Base-by-base conservation (phyloP, 2,797 vertebrate species). In the Phoeniculus purpureus region DNA sequence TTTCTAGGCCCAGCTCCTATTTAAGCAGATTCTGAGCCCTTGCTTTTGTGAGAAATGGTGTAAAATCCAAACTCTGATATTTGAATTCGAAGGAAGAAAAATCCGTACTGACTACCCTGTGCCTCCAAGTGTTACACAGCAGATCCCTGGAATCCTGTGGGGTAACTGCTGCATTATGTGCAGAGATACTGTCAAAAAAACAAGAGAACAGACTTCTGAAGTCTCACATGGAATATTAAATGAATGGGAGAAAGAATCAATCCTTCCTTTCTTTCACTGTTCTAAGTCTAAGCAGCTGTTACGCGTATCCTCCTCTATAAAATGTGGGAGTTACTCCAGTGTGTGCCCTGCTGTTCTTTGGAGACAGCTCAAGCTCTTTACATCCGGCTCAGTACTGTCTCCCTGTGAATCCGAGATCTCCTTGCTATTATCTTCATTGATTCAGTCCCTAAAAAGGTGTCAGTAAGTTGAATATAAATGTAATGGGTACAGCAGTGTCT, bases 301-400 rank as follows among this genome's bases (percentile, higher is more conserved):
- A 51, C 22, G 6, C 12, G 89, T 80, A 74, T 22, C 6, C 12
- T 43, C 7, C 9, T 77, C 74, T 31, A 13, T 31, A 66, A 43
- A 23, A 12, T 4, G 9, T 26, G 9, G 6, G 0, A 0, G 52
- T 85, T 85, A 7, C n/a, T 59, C 15, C 17, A 40, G 0, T 8
- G 2, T 27, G 23, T 21, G 3, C 5, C 16, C 5, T 74, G 58
- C 47, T 21, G 3, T 23, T 83, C 34, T 61, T 64, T 2, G 0
- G 27, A 74, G 80, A 7, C 5, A 78, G 4, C 4, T 72, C 9
- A 29, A 29, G 52, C 26, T 34, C 60, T 7, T 32, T 77, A 45
- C 52, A 82, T 7, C 31, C 52, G 11, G 12, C 43, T 70, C 50
- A 67, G 8, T 19, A 40, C 8, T 21, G 3, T 59, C 6, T 73